Evolutionary conservation across 2,113 vertebrate species (phyloP).

Genomic region (Salvator merianae): DNA sequence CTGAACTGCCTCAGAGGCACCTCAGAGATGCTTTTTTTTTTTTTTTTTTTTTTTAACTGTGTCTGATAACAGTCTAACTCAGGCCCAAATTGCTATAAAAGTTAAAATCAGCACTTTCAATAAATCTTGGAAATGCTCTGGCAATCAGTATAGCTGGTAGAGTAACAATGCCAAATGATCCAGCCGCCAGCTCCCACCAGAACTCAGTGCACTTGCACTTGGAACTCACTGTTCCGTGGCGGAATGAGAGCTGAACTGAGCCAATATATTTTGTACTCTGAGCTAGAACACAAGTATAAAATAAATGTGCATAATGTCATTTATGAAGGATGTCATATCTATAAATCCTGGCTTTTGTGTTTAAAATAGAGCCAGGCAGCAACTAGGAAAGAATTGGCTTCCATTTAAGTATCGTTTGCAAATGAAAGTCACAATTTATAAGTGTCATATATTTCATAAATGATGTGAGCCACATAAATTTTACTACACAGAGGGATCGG

Average conservation of each 20-base stretch:
- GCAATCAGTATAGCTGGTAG: too few relatives aligned
- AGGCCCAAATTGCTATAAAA: too few relatives aligned
- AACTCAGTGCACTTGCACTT: too few relatives aligned
- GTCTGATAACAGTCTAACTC: too few relatives aligned
- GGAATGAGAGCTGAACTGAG: not conserved
- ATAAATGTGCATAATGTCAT: not conserved
- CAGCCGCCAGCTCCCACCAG: too few relatives aligned
- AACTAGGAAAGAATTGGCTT: not conserved
- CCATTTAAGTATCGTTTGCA: not conserved
- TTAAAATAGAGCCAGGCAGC: not conserved
- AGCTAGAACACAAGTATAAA: not conserved
- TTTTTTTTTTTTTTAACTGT: too few relatives aligned
- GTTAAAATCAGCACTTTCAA: too few relatives aligned
- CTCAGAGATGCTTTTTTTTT: too few relatives aligned
- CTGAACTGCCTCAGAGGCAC: too few relatives aligned
- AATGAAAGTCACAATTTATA: not conserved
- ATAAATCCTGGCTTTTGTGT: not conserved
- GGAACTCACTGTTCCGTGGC: not conserved
- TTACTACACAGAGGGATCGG: not conserved
- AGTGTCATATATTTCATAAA: not conserved
- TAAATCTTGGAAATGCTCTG: too few relatives aligned
- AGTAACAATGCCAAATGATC: too few relatives aligned
- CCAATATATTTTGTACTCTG: not conserved
- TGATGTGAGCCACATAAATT: not conserved
- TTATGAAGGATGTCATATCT: not conserved